Percentiles rank a stretch among this genome's conserved stretches.
Conservation (phyloP, 2,888 invertebrate species). For the Patella pellucida region DNA sequence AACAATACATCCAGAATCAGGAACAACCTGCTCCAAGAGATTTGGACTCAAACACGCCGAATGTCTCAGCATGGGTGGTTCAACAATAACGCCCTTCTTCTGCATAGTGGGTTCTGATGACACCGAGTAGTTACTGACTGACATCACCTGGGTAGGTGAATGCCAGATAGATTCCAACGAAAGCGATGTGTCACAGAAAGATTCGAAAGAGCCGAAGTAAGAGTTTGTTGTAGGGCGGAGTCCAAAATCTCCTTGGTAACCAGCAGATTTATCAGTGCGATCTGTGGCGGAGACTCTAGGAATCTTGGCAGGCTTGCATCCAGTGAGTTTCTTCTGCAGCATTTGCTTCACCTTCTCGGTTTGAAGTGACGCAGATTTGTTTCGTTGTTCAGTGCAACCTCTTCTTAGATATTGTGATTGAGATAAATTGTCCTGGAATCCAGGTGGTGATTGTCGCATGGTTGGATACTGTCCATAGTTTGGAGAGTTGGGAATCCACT, state of each 20-base stretch:
- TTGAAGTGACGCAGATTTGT: conserved; percentile 39
- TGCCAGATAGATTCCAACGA: conserved; percentile 4
- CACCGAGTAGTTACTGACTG: conserved; percentile 36
- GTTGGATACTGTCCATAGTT: conserved; percentile 31
- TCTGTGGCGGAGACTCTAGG: conserved; percentile 37
- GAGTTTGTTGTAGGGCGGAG: not conserved
- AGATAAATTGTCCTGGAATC: conserved; percentile 28
- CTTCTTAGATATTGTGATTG: conserved; percentile 1
- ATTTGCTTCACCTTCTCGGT: conserved; percentile 54
- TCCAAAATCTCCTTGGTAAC: conserved; percentile 19
- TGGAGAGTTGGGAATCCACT: conserved; percentile 35
- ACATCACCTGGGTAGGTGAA: conserved; percentile 40
- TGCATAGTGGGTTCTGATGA: conserved; percentile 32
- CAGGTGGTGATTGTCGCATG: conserved; percentile 35
- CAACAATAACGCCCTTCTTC: conserved; percentile 35
- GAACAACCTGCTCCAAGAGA: conserved; percentile 54
- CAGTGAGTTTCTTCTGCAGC: conserved; percentile 60
- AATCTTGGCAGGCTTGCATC: conserved; percentile 54
- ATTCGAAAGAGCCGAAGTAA: conserved; percentile 9
- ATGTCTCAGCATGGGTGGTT: conserved; percentile 25
- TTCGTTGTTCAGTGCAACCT: conserved; percentile 15
- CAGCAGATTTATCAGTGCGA: conserved; percentile 33
- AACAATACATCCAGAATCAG: conserved; percentile 43
- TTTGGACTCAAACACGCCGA: conserved; percentile 24
- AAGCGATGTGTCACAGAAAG: not conserved